Evolutionary conservation across 2,797 vertebrate species (phyloP).

Genomic region (Gobio occitaniae): DNA sequence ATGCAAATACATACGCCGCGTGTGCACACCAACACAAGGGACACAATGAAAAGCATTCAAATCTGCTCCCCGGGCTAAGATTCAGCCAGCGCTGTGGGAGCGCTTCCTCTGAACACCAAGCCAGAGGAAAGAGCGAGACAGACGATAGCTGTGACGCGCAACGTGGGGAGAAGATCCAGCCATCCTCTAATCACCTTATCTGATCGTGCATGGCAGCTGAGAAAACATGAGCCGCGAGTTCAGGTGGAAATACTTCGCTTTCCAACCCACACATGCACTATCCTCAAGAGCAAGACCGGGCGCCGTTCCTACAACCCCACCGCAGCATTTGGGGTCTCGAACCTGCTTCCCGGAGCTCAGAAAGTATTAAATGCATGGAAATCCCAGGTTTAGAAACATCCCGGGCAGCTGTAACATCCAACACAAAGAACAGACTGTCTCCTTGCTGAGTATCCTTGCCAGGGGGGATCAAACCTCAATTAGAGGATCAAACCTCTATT

Average conservation of each 20-base stretch:
- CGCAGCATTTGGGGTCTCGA: not conserved
- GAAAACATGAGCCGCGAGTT: slow-evolving; percentile 44
- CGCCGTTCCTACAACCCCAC: not conserved
- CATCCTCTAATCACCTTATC: slow-evolving; percentile 57
- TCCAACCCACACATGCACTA: slow-evolving; percentile 8
- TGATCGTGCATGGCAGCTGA: slow-evolving; percentile 55
- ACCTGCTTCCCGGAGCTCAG: not conserved
- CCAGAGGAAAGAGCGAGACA: slow-evolving; percentile 9
- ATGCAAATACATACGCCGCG: slow-evolving; percentile 46
- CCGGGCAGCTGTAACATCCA: slow-evolving; percentile 22
- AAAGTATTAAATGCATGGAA: slow-evolving; percentile 32
- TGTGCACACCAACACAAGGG: slow-evolving; percentile 34
- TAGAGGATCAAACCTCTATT: slow-evolving; percentile 65
- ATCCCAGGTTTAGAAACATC: slow-evolving; percentile 37
- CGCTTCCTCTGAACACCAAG: slow-evolving; percentile 20
- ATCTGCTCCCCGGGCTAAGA: slow-evolving; percentile 29
- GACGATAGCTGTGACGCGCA: not conserved
- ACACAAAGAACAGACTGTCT: slow-evolving; percentile 35
- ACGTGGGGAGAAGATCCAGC: slow-evolving; percentile 13
- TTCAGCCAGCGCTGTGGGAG: slow-evolving; percentile 9
- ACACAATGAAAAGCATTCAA: slow-evolving; percentile 47
- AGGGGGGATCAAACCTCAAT: slow-evolving; percentile 64
- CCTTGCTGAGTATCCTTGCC: slow-evolving; percentile 39
- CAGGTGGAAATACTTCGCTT: slow-evolving; percentile 36
- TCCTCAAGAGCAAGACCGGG: not conserved